Evolutionary conservation across 2,888 invertebrate species (phyloP).

Genomic region (Tetranychus piercei): DNA sequence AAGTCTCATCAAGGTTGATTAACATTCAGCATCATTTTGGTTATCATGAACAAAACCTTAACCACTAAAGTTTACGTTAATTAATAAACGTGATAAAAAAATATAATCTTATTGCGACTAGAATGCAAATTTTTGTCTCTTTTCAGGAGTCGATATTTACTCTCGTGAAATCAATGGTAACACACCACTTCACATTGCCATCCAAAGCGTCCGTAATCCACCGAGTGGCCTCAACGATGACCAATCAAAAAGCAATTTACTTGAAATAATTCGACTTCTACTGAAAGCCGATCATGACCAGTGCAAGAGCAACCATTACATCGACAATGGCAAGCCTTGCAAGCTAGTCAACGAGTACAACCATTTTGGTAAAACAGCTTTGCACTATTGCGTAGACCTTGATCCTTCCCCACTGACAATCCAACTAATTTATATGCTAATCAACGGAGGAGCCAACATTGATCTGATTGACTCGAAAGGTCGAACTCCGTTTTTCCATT

Average conservation of each 20-base stretch:
- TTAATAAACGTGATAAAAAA: too few relatives aligned
- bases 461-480: not conserved
- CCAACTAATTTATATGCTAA: conserved; percentile 5
- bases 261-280: not conserved
- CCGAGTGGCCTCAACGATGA: not conserved
- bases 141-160: conserved; percentile 5
- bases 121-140: not conserved
- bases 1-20: too few relatives aligned
- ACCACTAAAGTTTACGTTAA: too few relatives aligned
- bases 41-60: too few relatives aligned
- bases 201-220: not conserved
- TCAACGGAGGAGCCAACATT: not conserved
- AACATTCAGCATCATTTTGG: too few relatives aligned
- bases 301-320: not conserved
- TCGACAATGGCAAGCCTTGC: not conserved
- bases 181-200: conserved; percentile 12
- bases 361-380: conserved; percentile 6
- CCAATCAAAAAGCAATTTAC: not conserved
- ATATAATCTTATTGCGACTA: too few relatives aligned
- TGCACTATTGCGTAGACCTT: not conserved
- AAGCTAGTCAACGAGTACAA: not conserved
- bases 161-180: not conserved
- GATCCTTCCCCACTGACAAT: not conserved
- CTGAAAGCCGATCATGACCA: not conserved
- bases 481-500: conserved; percentile 5